Percentiles rank a stretch among this genome's conserved stretches.
These are phyloP conservation scores for Enteromius fasciolatus DNA, from an alignment of 2,797 vertebrate genomes.

Conservation along the genomic window DNA sequence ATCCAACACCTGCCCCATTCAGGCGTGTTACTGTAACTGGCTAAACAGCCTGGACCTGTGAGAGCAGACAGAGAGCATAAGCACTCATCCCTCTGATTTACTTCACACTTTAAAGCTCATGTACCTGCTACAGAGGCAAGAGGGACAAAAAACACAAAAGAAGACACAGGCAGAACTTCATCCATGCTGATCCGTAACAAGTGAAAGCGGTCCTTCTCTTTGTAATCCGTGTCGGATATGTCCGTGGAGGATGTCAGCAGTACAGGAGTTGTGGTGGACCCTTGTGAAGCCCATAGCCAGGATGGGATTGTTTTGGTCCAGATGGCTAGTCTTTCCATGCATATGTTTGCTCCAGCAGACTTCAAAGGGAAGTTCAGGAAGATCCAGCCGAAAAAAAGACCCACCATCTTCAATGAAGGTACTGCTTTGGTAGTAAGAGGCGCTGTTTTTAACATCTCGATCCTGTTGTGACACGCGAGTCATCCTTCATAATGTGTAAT, in stretches of 20 bases:
- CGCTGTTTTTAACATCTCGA: neutral
- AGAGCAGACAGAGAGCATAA: slow-evolving; percentile 61
- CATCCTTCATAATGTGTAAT: neutral
- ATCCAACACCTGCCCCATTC: slow-evolving; percentile 88
- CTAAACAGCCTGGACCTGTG: slow-evolving; percentile 88
- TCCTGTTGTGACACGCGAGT: neutral
- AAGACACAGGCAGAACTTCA: slow-evolving; percentile 44
- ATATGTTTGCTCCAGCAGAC: slow-evolving; percentile 84
- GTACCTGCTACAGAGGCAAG: slow-evolving; percentile 24
- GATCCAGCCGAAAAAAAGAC: slow-evolving; percentile 88
- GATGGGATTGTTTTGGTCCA: slow-evolving; percentile 74
- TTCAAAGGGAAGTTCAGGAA: slow-evolving; percentile 86
- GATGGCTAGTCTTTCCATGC: slow-evolving; percentile 83
- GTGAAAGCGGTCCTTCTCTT: slow-evolving; percentile 40
- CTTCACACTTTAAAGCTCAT: neutral
- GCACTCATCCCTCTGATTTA: slow-evolving; percentile 53
- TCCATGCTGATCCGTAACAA: slow-evolving; percentile 40
- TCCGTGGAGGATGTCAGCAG: slow-evolving; percentile 70
- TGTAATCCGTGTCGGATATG: slow-evolving; percentile 64
- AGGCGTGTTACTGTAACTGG: slow-evolving; percentile 83
- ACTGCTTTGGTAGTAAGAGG: slow-evolving; percentile 11
- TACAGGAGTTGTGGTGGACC: slow-evolving; percentile 52
- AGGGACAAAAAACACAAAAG: slow-evolving; percentile 53
- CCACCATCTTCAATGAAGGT: slow-evolving; percentile 86
- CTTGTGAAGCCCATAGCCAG: slow-evolving; percentile 64